These are phyloP conservation scores for Orchesellides sinensis DNA, from an alignment of 2,888 invertebrate genomes.

Conservation along the genomic window DNA sequence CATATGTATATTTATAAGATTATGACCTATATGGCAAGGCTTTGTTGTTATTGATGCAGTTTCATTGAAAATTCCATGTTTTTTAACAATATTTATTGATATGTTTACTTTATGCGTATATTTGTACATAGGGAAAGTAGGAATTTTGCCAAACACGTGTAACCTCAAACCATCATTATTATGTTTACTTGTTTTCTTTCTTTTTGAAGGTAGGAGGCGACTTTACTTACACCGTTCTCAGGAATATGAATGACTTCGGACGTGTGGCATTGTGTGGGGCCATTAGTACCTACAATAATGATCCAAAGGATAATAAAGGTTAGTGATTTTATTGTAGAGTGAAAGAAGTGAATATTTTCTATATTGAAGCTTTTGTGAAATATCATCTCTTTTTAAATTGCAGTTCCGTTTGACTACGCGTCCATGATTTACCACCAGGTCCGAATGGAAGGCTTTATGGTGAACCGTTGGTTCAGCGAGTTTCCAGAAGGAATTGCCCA, in stretches of 20 bases:
- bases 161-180: no score
- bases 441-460: conserved; percentile 81
- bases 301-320: conserved; percentile 56
- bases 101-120: no score
- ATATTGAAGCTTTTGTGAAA: conserved; percentile 2
- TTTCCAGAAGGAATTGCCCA: conserved; percentile 83
- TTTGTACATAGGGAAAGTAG: no score
- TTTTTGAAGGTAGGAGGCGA: conserved; percentile 82
- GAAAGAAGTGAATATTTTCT: not conserved
- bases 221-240: conserved; percentile 80
- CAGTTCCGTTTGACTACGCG: conserved; percentile 80
- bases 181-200: not conserved
- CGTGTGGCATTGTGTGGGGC: conserved; percentile 83
- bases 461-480: conserved; percentile 80
- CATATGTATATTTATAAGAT: no score
- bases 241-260: conserved; percentile 82
- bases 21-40: no score
- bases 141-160: no score
- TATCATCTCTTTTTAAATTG: no score
- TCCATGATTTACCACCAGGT: conserved; percentile 79
- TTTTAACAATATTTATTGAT: no score
- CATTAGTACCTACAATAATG: conserved; percentile 82
- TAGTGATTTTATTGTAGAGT: not conserved
- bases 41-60: no score
- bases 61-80: no score